phyloP scores from a whole-genome alignment of 2,113 vertebrate genomes.

The Ceuthmochares aereus region DNA sequence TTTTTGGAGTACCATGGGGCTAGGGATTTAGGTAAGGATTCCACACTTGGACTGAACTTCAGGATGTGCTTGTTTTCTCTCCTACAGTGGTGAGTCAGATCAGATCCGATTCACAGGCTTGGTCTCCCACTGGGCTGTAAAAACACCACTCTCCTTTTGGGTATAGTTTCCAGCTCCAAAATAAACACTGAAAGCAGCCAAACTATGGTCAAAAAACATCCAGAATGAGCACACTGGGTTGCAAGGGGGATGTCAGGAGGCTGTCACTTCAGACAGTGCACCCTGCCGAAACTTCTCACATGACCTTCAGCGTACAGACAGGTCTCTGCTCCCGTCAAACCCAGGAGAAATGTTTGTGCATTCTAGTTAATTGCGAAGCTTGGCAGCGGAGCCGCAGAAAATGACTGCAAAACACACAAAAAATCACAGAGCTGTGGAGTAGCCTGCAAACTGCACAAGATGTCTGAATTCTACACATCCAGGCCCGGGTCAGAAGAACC shows the following conservation, averaged over 20 bases:
- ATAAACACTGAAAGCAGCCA: slow-evolving; percentile 50
- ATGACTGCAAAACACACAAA: slow-evolving; percentile 49
- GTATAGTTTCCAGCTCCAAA: slow-evolving; percentile 54
- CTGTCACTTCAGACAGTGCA: slow-evolving; percentile 63
- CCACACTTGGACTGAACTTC: slow-evolving; percentile 20
- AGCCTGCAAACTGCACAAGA: neutral
- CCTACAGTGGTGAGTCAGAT: slow-evolving; percentile 62
- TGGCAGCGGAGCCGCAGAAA: slow-evolving; percentile 23
- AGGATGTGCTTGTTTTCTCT: slow-evolving; percentile 71
- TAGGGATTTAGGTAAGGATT: slow-evolving; percentile 58
- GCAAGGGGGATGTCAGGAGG: slow-evolving; percentile 52
- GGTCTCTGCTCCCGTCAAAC: slow-evolving; percentile 54
- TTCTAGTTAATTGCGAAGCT: slow-evolving; percentile 46
- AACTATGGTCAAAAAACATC: slow-evolving; percentile 53
- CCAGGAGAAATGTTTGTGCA: slow-evolving; percentile 46
- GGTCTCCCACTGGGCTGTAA: slow-evolving; percentile 49
- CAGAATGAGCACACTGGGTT: slow-evolving; percentile 38
- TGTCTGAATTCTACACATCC: neutral
- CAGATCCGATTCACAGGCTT: slow-evolving; percentile 46
- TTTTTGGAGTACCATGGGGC: slow-evolving; percentile 22
- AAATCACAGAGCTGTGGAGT: neutral
- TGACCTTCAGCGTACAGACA: slow-evolving; percentile 55
- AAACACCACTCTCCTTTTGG: slow-evolving; percentile 51
- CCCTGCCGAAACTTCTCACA: slow-evolving; percentile 57
- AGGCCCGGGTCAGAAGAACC: neutral